A percentile compares a stretch with the other conserved stretches of the same genome.
These are phyloP conservation scores for Megaceryle maxima DNA, from an alignment of 2,113 vertebrate genomes.

Conservation along the genomic window DNA sequence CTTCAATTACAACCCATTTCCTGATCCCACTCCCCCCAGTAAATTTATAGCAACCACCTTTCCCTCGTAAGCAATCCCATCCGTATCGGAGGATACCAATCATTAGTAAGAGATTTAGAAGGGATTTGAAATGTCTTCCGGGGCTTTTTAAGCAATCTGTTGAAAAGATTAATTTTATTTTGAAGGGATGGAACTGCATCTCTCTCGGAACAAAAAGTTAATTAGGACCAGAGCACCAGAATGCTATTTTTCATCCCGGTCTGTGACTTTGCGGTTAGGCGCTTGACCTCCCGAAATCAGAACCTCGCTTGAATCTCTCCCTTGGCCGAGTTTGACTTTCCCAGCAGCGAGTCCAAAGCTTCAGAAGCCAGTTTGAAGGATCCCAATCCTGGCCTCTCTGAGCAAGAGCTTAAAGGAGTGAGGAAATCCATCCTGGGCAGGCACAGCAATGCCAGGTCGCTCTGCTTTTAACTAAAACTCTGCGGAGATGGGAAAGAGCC, in stretches of 20 bases:
- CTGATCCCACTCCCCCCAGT: no score
- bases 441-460: fast-evolving
- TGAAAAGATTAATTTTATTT: slow-evolving; percentile 46
- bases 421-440: not conserved
- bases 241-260: slow-evolving; percentile 35
- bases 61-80: slow-evolving; percentile 18
- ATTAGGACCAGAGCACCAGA: slow-evolving; percentile 61
- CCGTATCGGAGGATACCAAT: not conserved
- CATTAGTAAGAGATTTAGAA: not conserved
- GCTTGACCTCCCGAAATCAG: slow-evolving; percentile 30
- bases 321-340: not conserved
- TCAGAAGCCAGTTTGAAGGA: not conserved
- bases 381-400: not conserved
- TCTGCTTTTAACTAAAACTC: not conserved
- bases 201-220: slow-evolving; percentile 42
- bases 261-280: not conserved
- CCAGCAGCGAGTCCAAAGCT: not conserved
- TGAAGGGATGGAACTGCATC: slow-evolving; percentile 5
- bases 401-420: not conserved
- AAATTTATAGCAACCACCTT: not conserved
- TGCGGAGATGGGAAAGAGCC: not conserved
- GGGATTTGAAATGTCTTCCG: slow-evolving; percentile 14
- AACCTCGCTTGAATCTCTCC: not conserved
- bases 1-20: not conserved
- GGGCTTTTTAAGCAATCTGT: not conserved